phyloP scores from a whole-genome alignment of 2,888 invertebrate genomes.

The Drosophila flavopinicola region DNA sequence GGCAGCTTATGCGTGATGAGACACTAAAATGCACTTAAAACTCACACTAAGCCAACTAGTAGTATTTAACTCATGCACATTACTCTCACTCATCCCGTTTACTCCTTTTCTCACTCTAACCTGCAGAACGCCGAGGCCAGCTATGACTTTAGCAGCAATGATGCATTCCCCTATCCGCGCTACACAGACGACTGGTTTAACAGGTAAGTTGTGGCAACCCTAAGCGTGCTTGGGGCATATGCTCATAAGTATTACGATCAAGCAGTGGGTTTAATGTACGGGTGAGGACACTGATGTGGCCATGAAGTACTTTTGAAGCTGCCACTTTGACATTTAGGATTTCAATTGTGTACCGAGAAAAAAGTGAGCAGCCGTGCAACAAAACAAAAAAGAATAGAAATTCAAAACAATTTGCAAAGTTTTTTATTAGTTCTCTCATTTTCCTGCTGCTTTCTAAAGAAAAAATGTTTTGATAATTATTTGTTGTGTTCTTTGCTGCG shows the following conservation, averaged over 20 bases:
- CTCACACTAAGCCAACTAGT: constrained; percentile 4
- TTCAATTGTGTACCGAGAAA: constrained; percentile 3
- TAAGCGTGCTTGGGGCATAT: constrained; percentile 23
- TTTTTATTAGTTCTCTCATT: background rate
- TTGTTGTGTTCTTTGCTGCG: constrained; percentile 7
- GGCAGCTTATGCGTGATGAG: constrained; percentile 3
- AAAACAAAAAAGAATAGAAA: background rate
- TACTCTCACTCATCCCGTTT: background rate
- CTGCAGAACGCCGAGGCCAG: constrained; percentile 97
- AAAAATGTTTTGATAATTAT: constrained; percentile 14
- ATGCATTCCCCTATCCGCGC: constrained; percentile 98
- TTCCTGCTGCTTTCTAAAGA: background rate
- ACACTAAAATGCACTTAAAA: constrained; percentile 51
- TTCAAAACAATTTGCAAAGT: constrained; percentile 2
- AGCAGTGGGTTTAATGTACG: background rate
- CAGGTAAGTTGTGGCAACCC: constrained; percentile 88
- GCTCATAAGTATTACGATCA: constrained; percentile 7
- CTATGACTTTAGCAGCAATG: constrained; percentile 99
- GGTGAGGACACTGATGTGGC: background rate
- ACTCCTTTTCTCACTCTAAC: background rate
- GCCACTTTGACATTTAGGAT: background rate
- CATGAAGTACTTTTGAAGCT: background rate
- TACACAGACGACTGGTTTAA: constrained; percentile 99
- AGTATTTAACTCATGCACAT: background rate
- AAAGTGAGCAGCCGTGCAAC: background rate